Evolutionary conservation across 2,888 invertebrate genomes (phyloP).

Genomic region (Calameuta idolon): DNA sequence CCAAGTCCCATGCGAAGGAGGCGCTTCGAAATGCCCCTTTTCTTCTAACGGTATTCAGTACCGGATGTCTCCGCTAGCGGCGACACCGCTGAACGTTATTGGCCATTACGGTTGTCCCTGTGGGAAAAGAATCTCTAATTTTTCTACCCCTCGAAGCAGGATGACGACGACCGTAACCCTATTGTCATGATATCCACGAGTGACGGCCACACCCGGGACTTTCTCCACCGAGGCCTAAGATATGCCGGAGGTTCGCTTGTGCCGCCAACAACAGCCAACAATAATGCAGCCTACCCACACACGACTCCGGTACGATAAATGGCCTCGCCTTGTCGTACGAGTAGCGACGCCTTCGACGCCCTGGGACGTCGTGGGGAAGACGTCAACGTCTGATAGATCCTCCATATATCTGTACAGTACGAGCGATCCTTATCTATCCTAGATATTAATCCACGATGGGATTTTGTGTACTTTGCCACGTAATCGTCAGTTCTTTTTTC

Average conservation of each 20-base stretch:
- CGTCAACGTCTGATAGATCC: background rate
- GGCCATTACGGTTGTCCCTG: background rate
- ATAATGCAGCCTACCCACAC: conserved; percentile 2
- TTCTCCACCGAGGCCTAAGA: conserved; percentile 50
- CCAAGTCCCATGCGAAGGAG: background rate
- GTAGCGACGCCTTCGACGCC: background rate
- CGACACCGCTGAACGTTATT: background rate
- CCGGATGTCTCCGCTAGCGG: background rate
- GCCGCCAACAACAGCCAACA: background rate
- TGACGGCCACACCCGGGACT: conserved; percentile 45
- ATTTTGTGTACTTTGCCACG: background rate
- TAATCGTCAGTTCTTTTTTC: background rate
- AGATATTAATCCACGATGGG: background rate
- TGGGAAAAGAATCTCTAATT: background rate
- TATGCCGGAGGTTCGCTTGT: conserved; percentile 21
- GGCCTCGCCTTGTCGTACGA: background rate
- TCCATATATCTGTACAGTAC: background rate
- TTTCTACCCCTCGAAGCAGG: background rate
- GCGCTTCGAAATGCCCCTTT: background rate
- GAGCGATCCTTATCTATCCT: background rate
- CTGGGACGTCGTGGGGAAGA: background rate
- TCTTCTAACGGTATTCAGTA: background rate
- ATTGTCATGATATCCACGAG: background rate
- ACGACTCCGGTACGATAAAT: background rate
- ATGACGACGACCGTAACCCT: background rate